Conservation (phyloP, 2,888 invertebrate species). For the Hoplodrina ambigua region DNA sequence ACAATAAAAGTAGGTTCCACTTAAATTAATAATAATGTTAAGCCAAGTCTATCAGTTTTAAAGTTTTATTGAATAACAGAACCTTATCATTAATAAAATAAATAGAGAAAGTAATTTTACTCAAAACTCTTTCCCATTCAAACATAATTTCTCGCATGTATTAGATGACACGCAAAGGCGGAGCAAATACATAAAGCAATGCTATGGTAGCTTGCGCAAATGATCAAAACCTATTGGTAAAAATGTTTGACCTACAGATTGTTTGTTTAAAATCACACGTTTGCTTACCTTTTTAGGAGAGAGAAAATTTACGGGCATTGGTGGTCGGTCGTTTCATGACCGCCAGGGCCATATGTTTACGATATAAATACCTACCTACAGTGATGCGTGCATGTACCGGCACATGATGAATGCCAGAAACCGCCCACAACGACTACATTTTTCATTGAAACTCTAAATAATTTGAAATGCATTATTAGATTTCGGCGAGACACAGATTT, state of each 20-base stretch:
- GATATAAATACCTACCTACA: constrained; percentile 81
- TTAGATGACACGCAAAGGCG: background rate
- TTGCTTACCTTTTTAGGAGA: constrained; percentile 57
- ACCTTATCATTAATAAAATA: background rate
- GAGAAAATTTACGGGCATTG: constrained; percentile 71
- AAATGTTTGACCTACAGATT: constrained; percentile 19
- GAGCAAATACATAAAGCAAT: background rate
- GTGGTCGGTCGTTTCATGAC: constrained; percentile 73
- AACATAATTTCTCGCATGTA: background rate
- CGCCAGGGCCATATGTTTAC: constrained; percentile 86
- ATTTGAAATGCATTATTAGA: constrained; percentile 17
- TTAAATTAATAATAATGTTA: background rate
- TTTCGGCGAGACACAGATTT: constrained; percentile 32
- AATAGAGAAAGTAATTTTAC: background rate
- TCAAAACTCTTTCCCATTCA: background rate
- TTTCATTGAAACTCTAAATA: constrained; percentile 43
- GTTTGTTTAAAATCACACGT: constrained; percentile 54
- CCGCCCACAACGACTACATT: constrained; percentile 78
- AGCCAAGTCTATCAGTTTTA: background rate
- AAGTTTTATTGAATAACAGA: background rate
- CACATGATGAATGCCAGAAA: constrained; percentile 82
- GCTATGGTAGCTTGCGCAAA: constrained; percentile 4
- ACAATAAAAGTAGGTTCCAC: background rate
- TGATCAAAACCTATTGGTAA: constrained; percentile 6
- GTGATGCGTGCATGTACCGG: constrained; percentile 71